Evolutionary conservation across 2,113 vertebrate species (phyloP).

Genomic region (Phylloscopus trochiloides): DNA sequence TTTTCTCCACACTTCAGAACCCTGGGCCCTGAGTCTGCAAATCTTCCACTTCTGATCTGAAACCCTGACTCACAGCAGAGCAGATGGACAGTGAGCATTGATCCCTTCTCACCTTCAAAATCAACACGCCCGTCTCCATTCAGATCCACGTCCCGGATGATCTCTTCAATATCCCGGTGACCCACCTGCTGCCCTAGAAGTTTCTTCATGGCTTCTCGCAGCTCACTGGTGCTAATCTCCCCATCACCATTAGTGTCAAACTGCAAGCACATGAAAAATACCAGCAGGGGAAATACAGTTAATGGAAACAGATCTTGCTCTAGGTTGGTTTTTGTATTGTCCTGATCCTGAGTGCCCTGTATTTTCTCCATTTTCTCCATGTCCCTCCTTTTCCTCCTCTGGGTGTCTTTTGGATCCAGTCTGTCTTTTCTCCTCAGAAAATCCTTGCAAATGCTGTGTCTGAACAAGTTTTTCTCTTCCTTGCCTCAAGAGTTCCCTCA

Average conservation of each 20-base stretch:
- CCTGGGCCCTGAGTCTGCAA: not conserved
- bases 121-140: slow-evolving; percentile 96
- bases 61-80: not conserved
- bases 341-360: not conserved
- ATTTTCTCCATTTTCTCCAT: not conserved
- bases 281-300: not conserved
- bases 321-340: not conserved
- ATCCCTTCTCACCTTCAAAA: slow-evolving; percentile 88
- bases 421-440: slow-evolving; percentile 2
- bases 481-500: not conserved
- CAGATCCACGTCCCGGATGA: slow-evolving; percentile 93
- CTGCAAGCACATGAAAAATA: slow-evolving; percentile 65
- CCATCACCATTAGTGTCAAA: slow-evolving; percentile 97
- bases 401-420: not conserved
- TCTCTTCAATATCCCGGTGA: slow-evolving; percentile 95
- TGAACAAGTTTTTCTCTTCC: not conserved
- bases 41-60: not conserved
- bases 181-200: slow-evolving; percentile 94
- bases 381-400: not conserved
- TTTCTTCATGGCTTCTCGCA: slow-evolving; percentile 97
- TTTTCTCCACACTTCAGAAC: not conserved
- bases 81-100: not conserved
- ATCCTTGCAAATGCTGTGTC: not conserved
- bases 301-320: not conserved
- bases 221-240: slow-evolving; percentile 92